Base-by-base conservation (phyloP, 2,888 invertebrate genomes). In the Drosophila prostipennis region DNA sequence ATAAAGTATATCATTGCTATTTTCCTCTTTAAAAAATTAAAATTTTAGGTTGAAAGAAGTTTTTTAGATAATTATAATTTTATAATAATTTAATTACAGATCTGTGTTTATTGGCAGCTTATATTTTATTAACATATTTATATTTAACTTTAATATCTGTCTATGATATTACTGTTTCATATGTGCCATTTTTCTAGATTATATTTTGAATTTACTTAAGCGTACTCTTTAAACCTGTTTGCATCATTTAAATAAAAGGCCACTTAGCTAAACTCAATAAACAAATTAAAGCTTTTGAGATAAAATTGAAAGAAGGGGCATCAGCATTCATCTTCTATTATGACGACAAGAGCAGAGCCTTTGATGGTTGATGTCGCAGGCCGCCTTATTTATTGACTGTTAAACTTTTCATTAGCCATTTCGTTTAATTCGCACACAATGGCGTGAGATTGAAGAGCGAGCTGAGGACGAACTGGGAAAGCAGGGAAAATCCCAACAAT, bases 351-450 rank as follows among this genome's bases (percentile, higher is more conserved):
- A 23, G 14, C 14, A 14, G 14, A 32, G 10, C 40, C 56, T 36
- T 39, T 42, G 55, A 53, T 56, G 55, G 37, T n/a, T 46, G 55
- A 46, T 71, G 61, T 45, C 53, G 40, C 34, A 53, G 59, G 69
- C 60, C 37, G 72, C 71, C 79, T 80, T 87, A 87, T 89, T 80
- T 87, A 82, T 89, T 87, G 79, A 77, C 87, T 85, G 86, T 85
- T 85, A 85, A 85, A 83, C 86, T 83, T 85, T 87, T 89, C 89
- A 89, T 89, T 87, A 87, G 83, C 81, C 86, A 87, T 87, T 87
- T 86, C 79, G 86, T 74, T 84, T 86, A 88, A 88, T 88, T 80
- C 86, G 74, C 86, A 87, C 80, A 84, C 86, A 84, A 86, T 86
- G 73, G 78, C 74, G 70, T 74, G 58, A 77, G 81, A 87, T 77